Evolutionary conservation across 2,797 vertebrate genomes (phyloP), one percentile per base, ranked within the genome.

Genomic region (Phoxinus dragarum): DNA sequence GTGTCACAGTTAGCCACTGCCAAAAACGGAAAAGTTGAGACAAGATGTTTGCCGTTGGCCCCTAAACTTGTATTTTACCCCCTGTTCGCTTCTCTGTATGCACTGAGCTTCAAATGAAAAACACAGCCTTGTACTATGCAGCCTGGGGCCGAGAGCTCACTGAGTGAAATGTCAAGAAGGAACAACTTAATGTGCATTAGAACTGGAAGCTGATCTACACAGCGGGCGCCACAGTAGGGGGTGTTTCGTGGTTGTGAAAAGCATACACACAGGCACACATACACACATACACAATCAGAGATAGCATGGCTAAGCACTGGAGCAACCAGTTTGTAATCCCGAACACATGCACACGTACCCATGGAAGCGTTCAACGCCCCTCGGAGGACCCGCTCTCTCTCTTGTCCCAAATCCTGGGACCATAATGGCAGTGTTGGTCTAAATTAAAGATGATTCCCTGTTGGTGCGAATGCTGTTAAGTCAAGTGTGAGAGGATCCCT

Each of bases 391-490:
- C 31, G 19, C 75, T 80, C 84, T 74, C 4, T n/a, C 66, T 23
- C 19, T 34, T 71, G 52, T 91, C 91, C 84, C 90, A 89, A 93
- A 91, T 93, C 92, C 93, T 90, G 87, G 84, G 91, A 93, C 91
- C 89, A 84, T 89, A 91, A 86, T 86, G 87, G 90, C 34, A 49
- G 82, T 79, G 84, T 91, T 91, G 90, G 7, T 89, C 91, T 94
- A 92, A 94, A 93, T 94, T 93, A 95, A 95, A 94, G 88, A 93
- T 93, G 93, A 93, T 88, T 91, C 90, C 90, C 88, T 88, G 90
- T 90, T 92, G 90, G 92, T 91, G 87, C 49, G 90, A 89, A 89
- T 93, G 90, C 86, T 19, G 85, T 88, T 93, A 91, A 93, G 89
- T 89, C 91, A 92, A 90, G 88, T 93, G 92, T 91, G 92, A 94